Base-by-base conservation (phyloP, 2,888 invertebrate genomes). In the Nipponacmea schrenckii region DNA sequence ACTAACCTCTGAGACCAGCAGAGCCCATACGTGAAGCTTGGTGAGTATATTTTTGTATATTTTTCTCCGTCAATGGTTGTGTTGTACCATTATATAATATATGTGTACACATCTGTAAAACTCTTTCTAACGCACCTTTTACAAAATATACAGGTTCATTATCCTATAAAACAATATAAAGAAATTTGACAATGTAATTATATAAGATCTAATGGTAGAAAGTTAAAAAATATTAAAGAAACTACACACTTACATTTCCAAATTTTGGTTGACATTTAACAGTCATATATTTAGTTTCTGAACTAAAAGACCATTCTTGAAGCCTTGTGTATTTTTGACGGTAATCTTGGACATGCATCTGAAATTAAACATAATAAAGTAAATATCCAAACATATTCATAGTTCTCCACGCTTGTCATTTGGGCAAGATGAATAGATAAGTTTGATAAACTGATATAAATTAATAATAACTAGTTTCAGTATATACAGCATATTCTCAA, bases 201-300 rank as follows among this genome's bases (percentile, higher is more conserved):
- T n/a, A n/a, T n/a, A 39, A 10, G 39, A 10, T 39, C 39, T 39
- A 1, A 39, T 10, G 39, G 39, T 39, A 39, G 39, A 39, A 39
- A 8, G 39, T 39, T 8, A 39, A 39, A 39, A 5, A 39, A 2
- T 39, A 39, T 39, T 5, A 2, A 31, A 5, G 31, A 39, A 7
- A 39, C 39, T 8, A 39, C 39, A 10, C 12, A 56, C 71, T 76
- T 72, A 87, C 88, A 81, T 84, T 80, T 65, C 82, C 82, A 74
- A 80, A 75, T 74, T 77, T 95, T 0, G 94, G 93, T 17, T 93
- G 92, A 87, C 95, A 96, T 89, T 95, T 96, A 39, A 99, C 98
- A 5, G 96, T 95, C 99, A 99, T 99, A 93, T 96, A 95, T 90
- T 98, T 99, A 76, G 96, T 96, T 85, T 99, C 99, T 0, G 98